Evolutionary conservation across 2,113 vertebrate species (phyloP).

Genomic region (Oryzias javanicus): DNA sequence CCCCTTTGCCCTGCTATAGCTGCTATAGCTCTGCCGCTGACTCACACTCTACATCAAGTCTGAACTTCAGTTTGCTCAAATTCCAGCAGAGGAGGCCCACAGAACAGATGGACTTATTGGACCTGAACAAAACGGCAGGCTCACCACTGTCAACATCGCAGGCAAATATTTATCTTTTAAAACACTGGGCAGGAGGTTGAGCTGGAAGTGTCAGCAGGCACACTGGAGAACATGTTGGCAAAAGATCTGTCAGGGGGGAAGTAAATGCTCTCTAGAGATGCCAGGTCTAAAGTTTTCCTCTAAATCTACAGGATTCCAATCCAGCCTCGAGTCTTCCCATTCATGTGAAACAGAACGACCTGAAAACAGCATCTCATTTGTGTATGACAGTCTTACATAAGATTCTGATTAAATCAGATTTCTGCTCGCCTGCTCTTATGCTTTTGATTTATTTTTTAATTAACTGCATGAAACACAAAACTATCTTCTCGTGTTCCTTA

Average conservation of each 20-base stretch:
- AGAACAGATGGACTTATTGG: slow-evolving; percentile 23
- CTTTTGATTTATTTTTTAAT: no score
- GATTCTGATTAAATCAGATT: not conserved
- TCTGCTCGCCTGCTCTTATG: no score
- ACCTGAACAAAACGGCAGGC: slow-evolving; percentile 11
- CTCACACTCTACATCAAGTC: not conserved
- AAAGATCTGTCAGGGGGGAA: no score
- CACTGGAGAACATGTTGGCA: slow-evolving; percentile 17
- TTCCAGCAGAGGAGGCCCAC: slow-evolving; percentile 1
- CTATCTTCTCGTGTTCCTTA: no score
- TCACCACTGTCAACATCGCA: slow-evolving; percentile 45
- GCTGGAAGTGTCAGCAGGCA: slow-evolving; percentile 40
- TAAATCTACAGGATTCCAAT: not conserved
- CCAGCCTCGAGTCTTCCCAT: no score
- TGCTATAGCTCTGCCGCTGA: no score
- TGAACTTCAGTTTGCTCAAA: not conserved
- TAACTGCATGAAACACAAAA: no score
- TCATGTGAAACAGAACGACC: no score
- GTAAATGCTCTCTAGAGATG: no score
- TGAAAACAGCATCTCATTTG: not conserved
- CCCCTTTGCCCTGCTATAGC: no score
- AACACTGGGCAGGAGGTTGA: slow-evolving; percentile 25
- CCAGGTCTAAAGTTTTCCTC: no score
- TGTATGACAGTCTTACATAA: not conserved
- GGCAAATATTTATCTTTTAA: slow-evolving; percentile 71